Evolutionary conservation across 2,113 vertebrate genomes (phyloP).

Genomic region (Neolamprologus sp.): DNA sequence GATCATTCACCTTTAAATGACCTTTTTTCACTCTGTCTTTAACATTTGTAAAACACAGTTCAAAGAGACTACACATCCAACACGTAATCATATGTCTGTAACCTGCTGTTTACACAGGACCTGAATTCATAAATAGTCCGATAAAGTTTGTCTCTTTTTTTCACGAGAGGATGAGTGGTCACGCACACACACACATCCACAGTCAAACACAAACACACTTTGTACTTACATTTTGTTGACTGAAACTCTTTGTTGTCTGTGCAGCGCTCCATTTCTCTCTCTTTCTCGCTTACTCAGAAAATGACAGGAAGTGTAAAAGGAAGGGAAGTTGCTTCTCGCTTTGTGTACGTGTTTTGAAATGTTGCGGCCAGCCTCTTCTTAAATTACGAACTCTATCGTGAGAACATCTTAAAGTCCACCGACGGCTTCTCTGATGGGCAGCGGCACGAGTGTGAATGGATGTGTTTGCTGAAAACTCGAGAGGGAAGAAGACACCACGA

Average conservation of each 20-base stretch:
- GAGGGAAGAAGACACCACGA: not conserved
- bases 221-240: slow-evolving; percentile 27
- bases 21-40: not conserved
- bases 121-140: not conserved
- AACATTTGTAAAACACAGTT: not conserved
- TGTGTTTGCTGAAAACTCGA: not conserved
- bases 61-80: not conserved
- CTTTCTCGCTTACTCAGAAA: slow-evolving; percentile 22
- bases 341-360: not conserved
- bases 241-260: not conserved
- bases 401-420: not conserved
- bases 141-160: not conserved
- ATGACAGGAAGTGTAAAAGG: slow-evolving; percentile 62
- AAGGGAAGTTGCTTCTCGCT: slow-evolving; percentile 28
- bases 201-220: not conserved
- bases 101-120: not conserved
- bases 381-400: not conserved
- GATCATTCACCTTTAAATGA: not conserved
- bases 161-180: not conserved
- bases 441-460: not conserved
- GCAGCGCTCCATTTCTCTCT: slow-evolving; percentile 7
- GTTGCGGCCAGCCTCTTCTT: not conserved
- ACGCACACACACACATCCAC: not conserved
- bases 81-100: not conserved
- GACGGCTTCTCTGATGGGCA: not conserved